Percentiles rank a stretch among this genome's conserved stretches.
Evolutionary conservation across 2,797 vertebrate genomes (phyloP).

Genomic region (Leuciscus waleckii): DNA sequence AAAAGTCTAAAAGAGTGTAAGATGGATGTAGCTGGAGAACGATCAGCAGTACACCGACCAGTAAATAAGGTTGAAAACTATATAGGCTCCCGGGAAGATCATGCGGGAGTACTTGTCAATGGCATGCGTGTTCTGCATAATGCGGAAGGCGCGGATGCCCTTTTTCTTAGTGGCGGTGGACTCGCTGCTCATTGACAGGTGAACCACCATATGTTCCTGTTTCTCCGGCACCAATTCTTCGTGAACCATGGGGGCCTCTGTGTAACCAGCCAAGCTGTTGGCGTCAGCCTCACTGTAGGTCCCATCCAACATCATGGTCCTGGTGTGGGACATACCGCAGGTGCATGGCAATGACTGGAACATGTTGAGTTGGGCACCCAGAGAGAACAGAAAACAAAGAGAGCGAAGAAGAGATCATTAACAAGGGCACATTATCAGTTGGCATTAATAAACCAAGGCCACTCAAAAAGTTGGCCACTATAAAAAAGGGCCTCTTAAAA

Average conservation of each 20-base stretch:
- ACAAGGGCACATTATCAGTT: neutral
- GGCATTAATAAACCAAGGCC: neutral
- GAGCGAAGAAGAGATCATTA: neutral
- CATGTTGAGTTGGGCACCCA: neutral
- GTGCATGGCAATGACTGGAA: slow-evolving; percentile 82
- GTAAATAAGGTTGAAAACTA: slow-evolving; percentile 97
- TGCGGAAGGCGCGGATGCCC: slow-evolving; percentile 79
- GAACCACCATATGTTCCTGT: slow-evolving; percentile 89
- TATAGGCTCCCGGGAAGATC: slow-evolving; percentile 96
- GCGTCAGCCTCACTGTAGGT: slow-evolving; percentile 92
- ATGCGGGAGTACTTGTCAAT: slow-evolving; percentile 95
- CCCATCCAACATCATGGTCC: slow-evolving; percentile 91
- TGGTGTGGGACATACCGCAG: slow-evolving; percentile 87
- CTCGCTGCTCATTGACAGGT: slow-evolving; percentile 87
- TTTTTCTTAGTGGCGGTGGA: slow-evolving; percentile 86
- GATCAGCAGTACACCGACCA: slow-evolving; percentile 94
- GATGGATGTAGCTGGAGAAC: neutral
- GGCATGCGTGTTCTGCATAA: slow-evolving; percentile 92
- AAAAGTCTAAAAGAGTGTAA: slow-evolving; percentile 8
- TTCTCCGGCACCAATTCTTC: slow-evolving; percentile 85
- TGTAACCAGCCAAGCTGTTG: slow-evolving; percentile 92
- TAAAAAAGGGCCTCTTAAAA: neutral
- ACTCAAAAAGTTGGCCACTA: neutral
- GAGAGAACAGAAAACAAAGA: slow-evolving; percentile 1
- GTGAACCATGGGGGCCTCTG: slow-evolving; percentile 82